Evolutionary conservation across 2,888 invertebrate species (phyloP), one percentile per base, ranked within the genome.

Genomic region (Keiferia lycopersicella): DNA sequence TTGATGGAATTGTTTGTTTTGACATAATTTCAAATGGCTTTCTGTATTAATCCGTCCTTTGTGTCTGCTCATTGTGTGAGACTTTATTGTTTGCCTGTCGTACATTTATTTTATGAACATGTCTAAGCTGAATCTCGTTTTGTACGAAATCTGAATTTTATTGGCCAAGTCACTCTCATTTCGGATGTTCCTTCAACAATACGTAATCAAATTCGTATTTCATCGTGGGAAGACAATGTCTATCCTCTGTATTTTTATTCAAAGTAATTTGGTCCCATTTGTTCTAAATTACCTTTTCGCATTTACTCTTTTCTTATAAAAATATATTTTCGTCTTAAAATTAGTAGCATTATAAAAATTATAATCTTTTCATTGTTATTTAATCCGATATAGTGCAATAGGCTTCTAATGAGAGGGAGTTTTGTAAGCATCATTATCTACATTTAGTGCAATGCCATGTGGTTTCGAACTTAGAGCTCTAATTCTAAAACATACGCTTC

Each of bases 381-480:
- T n/a, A 34, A 30, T 30, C 34, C 16, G n/a, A 56, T 56, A 34
- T 7, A 26, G 4, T 12, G 16, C 16, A 16, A 30, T 56, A 56
- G 30, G 48, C 56, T 26, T 26, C 30, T 64, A 30, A 56, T 64
- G 41, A 16, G 59, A 30, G 41, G 59, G 58, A 57, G 48, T 18
- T 61, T 20, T 66, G 60, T 62, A 64, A 57, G 62, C 64, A 57
- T 26, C 50, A 53, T 56, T 50, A 61, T 64, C 62, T 64, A 62
- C 61, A 62, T 62, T 63, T 63, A 11, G 62, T 16, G 56, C 56
- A 30, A 30, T 48, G 12, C 30, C n/a, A 26, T 48, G 48, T 26
- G 61, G 48, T 60, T 45, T 14, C 14, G 11, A 72, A 71, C 70
- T n/a, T n/a, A n/a, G n/a, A n/a, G n/a, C n/a, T n/a, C n/a, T n/a